phyloP scores from a whole-genome alignment of 2,113 vertebrate genomes.

The Zapus hudsonius region DNA sequence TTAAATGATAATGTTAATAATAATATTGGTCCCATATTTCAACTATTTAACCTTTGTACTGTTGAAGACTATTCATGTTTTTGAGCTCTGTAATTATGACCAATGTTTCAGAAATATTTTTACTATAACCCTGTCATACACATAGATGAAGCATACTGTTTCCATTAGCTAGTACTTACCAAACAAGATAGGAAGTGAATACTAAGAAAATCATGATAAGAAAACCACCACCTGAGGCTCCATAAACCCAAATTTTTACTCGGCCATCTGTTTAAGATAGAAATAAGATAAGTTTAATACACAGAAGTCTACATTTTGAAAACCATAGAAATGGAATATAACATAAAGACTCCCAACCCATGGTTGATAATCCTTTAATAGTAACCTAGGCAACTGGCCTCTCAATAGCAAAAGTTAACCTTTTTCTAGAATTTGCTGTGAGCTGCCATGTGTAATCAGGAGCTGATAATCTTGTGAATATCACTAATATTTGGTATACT shows the following conservation, averaged over 20 bases:
- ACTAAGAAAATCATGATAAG: conserved; percentile 93
- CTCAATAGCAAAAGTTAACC: background rate
- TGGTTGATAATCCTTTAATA: background rate
- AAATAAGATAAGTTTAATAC: conserved; percentile 60
- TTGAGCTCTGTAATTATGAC: background rate
- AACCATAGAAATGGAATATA: background rate
- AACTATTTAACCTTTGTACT: background rate
- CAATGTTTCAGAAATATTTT: conserved; percentile 1
- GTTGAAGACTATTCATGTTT: background rate
- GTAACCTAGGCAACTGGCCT: background rate
- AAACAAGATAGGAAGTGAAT: conserved; percentile 94
- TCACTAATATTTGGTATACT: background rate
- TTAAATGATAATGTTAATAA: background rate
- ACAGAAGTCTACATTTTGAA: background rate
- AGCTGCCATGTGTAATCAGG: background rate
- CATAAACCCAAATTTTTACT: conserved; percentile 97
- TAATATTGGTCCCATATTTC: background rate
- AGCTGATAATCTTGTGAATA: background rate
- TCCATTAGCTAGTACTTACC: conserved; percentile 87
- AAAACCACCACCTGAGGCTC: conserved; percentile 93
- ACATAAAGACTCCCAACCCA: background rate
- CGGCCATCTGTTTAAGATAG: conserved; percentile 92
- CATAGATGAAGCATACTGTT: background rate
- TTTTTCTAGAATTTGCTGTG: background rate
- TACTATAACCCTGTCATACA: background rate